These are phyloP conservation scores for Embiotoca jacksoni DNA, from an alignment of 2,113 vertebrate species.

Conservation along the genomic window DNA sequence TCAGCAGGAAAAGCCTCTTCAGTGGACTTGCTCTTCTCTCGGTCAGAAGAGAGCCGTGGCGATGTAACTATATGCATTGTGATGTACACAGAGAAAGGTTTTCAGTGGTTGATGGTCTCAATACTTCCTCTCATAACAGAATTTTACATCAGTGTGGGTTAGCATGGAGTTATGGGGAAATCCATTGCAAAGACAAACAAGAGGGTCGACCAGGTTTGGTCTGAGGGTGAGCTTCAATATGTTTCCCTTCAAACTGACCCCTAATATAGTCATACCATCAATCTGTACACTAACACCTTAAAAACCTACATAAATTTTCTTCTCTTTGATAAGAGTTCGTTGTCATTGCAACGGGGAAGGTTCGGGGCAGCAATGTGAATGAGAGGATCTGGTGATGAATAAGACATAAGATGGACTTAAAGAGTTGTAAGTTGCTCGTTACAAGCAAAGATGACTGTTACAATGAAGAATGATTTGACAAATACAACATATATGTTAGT, in stretches of 20 bases:
- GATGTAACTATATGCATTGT: slow-evolving; percentile 84
- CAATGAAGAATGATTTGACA: slow-evolving; percentile 78
- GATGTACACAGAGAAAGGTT: slow-evolving; percentile 86
- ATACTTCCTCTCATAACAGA: slow-evolving; percentile 79
- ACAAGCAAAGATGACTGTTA: slow-evolving; percentile 79
- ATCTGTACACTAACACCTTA: slow-evolving; percentile 46
- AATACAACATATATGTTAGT: slow-evolving; percentile 78
- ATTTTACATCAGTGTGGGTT: slow-evolving; percentile 79
- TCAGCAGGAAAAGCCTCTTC: slow-evolving; percentile 67
- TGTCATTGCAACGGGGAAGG: slow-evolving; percentile 80
- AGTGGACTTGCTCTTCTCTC: slow-evolving; percentile 72
- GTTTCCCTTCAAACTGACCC: slow-evolving; percentile 45
- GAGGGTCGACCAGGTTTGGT: slow-evolving; percentile 85
- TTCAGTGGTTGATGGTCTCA: slow-evolving; percentile 83
- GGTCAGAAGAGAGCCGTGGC: slow-evolving; percentile 72
- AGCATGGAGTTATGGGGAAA: slow-evolving; percentile 82
- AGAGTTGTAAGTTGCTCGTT: slow-evolving; percentile 73
- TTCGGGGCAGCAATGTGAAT: slow-evolving; percentile 74
- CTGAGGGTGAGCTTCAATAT: slow-evolving; percentile 69
- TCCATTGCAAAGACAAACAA: slow-evolving; percentile 85
- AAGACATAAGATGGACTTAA: slow-evolving; percentile 75
- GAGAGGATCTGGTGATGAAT: slow-evolving; percentile 72
- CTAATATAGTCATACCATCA: slow-evolving; percentile 39
- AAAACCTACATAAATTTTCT: slow-evolving; percentile 50
- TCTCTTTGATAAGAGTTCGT: slow-evolving; percentile 68